These are phyloP conservation scores for Gallinago stenura DNA, from an alignment of 2,797 vertebrate species.

Conservation along the genomic window DNA sequence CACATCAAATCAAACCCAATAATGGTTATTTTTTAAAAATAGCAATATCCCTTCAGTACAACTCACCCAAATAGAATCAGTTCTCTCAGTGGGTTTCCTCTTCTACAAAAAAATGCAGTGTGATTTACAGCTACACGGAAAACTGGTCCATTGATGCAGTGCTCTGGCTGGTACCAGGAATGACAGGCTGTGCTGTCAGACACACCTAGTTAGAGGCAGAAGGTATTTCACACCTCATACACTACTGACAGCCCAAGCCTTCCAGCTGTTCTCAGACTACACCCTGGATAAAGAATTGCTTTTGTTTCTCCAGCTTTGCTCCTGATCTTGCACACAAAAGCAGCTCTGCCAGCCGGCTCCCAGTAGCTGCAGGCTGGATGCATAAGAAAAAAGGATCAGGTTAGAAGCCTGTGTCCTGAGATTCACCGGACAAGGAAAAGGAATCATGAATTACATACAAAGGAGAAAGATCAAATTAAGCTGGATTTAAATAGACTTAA, in stretches of 20 bases:
- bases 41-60: background rate
- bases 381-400: background rate
- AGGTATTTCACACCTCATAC: background rate
- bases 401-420: background rate
- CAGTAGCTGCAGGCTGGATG: background rate
- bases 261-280: background rate
- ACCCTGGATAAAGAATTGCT: background rate
- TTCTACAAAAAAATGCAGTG: background rate
- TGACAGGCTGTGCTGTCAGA: background rate
- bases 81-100: background rate
- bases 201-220: background rate
- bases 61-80: conserved; percentile 47
- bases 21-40: conserved; percentile 43
- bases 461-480: background rate
- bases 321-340: background rate
- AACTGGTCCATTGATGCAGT: background rate
- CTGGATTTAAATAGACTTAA: background rate
- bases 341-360: background rate
- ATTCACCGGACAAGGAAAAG: background rate
- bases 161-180: background rate
- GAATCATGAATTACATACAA: background rate
- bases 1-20: conserved; percentile 25
- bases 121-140: background rate
- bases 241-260: background rate
- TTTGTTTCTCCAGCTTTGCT: background rate